These are phyloP conservation scores for Halesus radiatus DNA, from an alignment of 1,140 invertebrate species.

Conservation along the genomic window DNA sequence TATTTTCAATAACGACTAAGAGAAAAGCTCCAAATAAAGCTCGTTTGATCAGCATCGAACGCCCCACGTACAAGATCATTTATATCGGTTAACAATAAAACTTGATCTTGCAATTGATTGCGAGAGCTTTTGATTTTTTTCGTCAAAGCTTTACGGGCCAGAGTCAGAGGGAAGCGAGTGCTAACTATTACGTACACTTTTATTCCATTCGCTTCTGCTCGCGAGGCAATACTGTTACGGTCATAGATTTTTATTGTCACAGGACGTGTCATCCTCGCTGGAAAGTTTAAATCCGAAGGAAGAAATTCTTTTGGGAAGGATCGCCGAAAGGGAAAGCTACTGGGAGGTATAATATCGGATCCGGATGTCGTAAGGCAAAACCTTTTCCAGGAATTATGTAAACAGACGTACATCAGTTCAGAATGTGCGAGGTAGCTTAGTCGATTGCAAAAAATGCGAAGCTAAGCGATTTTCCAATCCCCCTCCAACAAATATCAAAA, in stretches of 20 bases:
- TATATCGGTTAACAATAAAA: constrained; percentile 42
- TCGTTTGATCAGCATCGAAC: constrained; percentile 13
- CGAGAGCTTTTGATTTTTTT: constrained; percentile 36
- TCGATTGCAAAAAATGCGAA: neutral
- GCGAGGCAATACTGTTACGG: constrained; percentile 53
- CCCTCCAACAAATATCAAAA: no score
- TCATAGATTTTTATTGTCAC: constrained; percentile 56
- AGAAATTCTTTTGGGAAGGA: neutral
- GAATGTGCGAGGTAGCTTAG: neutral
- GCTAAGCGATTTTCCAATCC: no score
- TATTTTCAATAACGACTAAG: constrained; percentile 28
- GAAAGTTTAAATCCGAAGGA: neutral
- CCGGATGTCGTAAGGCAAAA: constrained; percentile 13
- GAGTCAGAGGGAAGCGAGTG: constrained; percentile 20
- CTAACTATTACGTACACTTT: constrained; percentile 46
- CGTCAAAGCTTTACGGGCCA: constrained; percentile 19
- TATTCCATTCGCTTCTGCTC: constrained; percentile 41
- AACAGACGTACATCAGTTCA: neutral
- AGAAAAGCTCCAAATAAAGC: constrained; percentile 34
- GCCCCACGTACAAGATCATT: constrained; percentile 38
- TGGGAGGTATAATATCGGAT: constrained; percentile 15
- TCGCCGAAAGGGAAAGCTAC: constrained; percentile 5
- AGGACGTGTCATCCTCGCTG: constrained; percentile 38
- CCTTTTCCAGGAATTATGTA: constrained; percentile 30
- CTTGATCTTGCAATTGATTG: constrained; percentile 43